phyloP scores from a whole-genome alignment of 2,797 vertebrate species.

The Oryzias dopingdopingensis region DNA sequence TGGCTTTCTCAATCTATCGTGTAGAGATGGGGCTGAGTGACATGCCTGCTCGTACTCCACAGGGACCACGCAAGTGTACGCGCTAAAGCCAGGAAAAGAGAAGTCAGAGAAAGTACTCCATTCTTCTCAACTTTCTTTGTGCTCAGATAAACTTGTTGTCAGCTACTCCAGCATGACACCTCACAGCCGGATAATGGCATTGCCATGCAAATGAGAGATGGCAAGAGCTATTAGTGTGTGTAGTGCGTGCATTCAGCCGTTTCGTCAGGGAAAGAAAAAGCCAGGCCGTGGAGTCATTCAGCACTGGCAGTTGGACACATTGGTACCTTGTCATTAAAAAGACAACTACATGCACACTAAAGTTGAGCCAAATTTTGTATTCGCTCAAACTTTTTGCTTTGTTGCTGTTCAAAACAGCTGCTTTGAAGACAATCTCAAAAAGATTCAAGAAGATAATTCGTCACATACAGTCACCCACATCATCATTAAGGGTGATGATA shows the following conservation, averaged over 20 bases:
- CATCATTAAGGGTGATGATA: conserved; percentile 15
- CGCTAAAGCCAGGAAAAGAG: conserved; percentile 60
- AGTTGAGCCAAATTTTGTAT: conserved; percentile 36
- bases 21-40: conserved; percentile 46
- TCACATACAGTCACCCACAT: conserved; percentile 21
- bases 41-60: conserved; percentile 51
- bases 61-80: conserved; percentile 57
- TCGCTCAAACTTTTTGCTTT: conserved; percentile 21
- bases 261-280: conserved; percentile 61
- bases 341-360: conserved; percentile 42
- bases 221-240: conserved; percentile 54
- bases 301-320: conserved; percentile 45
- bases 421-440: conserved; percentile 22
- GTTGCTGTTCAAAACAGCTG: conserved; percentile 31
- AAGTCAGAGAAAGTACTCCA: conserved; percentile 64
- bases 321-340: conserved; percentile 47
- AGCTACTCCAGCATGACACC: conserved; percentile 76
- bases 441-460: conserved; percentile 35
- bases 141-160: conserved; percentile 83
- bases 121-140: conserved; percentile 77
- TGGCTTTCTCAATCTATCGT: conserved; percentile 50
- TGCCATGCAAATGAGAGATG: conserved; percentile 80
- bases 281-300: conserved; percentile 46
- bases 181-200: conserved; percentile 79
- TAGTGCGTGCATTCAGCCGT: conserved; percentile 49